These are phyloP conservation scores for Zelleria hepariella DNA, from an alignment of 2,888 invertebrate species.

Conservation along the genomic window DNA sequence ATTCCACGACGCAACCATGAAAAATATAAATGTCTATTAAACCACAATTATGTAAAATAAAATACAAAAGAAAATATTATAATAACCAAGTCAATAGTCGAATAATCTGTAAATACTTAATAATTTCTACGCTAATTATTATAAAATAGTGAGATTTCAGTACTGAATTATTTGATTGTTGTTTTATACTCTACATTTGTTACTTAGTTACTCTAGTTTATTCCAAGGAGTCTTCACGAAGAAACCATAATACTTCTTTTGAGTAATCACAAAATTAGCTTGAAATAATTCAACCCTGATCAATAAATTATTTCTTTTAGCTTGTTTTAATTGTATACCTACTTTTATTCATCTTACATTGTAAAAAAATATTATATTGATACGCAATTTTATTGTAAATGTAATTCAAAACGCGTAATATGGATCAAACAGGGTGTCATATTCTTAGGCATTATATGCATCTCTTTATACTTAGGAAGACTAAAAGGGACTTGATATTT, in stretches of 20 bases:
- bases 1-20: conserved; percentile 26
- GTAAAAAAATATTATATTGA: not conserved
- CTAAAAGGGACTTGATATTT: not conserved
- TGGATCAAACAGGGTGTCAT: conserved; percentile 67
- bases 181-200: not conserved
- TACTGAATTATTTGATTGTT: not conserved
- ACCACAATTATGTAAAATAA: conserved; percentile 41
- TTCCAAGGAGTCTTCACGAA: not conserved
- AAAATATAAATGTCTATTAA: conserved; percentile 57
- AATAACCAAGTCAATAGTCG: not conserved
- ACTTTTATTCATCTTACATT: not conserved
- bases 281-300: not conserved
- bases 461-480: not conserved
- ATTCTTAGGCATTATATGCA: conserved; percentile 50
- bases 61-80: not conserved
- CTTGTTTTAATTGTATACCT: not conserved
- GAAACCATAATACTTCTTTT: too few relatives aligned
- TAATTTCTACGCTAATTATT: too few relatives aligned
- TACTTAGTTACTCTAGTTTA: not conserved
- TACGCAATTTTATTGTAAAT: conserved; percentile 21
- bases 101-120: not conserved
- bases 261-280: not conserved
- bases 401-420: conserved; percentile 45
- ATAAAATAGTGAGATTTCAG: not conserved
- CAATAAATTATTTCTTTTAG: not conserved